Evolutionary conservation across 2,797 vertebrate genomes (phyloP).

Genomic region (Sylvilagus floridanus): DNA sequence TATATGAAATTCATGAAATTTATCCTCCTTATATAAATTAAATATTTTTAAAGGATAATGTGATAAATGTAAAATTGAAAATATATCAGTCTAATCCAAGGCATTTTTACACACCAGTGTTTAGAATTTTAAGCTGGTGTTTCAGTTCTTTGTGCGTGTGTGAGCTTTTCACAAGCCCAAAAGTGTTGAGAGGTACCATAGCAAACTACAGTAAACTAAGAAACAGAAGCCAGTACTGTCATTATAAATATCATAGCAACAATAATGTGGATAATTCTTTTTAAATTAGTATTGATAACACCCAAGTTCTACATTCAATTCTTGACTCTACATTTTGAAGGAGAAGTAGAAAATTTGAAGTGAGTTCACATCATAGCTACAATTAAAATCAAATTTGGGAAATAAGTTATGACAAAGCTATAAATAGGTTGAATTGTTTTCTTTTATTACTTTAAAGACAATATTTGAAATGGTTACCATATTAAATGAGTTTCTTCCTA

Average conservation of each 20-base stretch:
- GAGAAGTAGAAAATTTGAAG: neutral
- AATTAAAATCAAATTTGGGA: neutral
- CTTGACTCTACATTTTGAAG: neutral
- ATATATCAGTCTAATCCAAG: neutral
- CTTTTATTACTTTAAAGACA: conserved; percentile 28
- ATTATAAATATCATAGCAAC: neutral
- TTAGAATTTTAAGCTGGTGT: neutral
- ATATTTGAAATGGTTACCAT: neutral
- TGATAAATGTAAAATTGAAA: conserved; percentile 8
- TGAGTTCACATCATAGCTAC: neutral
- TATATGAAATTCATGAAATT: too few species aligned
- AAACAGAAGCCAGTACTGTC: neutral
- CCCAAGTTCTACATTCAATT: neutral
- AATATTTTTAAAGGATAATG: neutral
- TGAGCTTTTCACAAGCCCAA: neutral
- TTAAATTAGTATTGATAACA: neutral
- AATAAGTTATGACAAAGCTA: neutral
- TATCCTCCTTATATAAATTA: too few species aligned
- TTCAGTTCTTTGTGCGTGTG: neutral
- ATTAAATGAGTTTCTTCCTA: too few species aligned
- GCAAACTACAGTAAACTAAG: neutral
- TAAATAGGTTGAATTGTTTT: neutral
- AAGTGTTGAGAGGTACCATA: neutral
- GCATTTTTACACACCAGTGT: neutral
- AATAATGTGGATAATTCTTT: neutral